Evolutionary conservation across 64 coral and sea anemone genomes (phyloP), one percentile per base, ranked within the genome.

Genomic region (Montipora foliosa): DNA sequence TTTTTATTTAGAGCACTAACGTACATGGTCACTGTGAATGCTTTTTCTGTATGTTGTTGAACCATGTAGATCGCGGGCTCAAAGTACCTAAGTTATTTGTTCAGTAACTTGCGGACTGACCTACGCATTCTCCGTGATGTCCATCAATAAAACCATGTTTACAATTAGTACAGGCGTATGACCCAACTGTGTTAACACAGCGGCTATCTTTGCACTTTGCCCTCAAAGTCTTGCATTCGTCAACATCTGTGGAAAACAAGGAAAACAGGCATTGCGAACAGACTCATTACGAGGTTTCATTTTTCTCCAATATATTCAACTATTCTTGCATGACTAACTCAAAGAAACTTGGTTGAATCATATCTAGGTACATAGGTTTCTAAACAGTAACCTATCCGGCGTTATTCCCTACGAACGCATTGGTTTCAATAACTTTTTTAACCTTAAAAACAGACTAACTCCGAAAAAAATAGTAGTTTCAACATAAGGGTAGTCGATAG

Each of bases 221-320:
- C 47, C 46, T 78, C 5, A 49, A 78, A 49, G 76, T 78, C 12
- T 78, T n/a, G 16, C 76, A 78, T 47, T 78, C 76, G 15, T 78
- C 76, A 49, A 78, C 8, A 78, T 78, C 76, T 78, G 44, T 6
- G 16, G 46, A 5, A 15, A 4, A 76, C 44, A 14, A 9, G 2
- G 37, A 37, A 37, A 37, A 37, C 6, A 57, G 53, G 6, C 11
- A 57, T 11, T 57, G 53, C 53, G 53, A 57, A 57, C 53, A 57
- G 11, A 57, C 11, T 57, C 53, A 57, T 57, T 37, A 2, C 37
- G 0, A 37, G 37, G 37, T 67, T 67, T 67, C 12, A 67, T 67
- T 15, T 67, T 55, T 55, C 10, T 55, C 4, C 10, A 55, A 55
- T 55, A 55, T 55, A 7, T 55, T 55, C 14, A 14, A 64, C 14